Conservation (phyloP, 2,888 invertebrate species). For the Rhopalosiphum nymphaeae region DNA sequence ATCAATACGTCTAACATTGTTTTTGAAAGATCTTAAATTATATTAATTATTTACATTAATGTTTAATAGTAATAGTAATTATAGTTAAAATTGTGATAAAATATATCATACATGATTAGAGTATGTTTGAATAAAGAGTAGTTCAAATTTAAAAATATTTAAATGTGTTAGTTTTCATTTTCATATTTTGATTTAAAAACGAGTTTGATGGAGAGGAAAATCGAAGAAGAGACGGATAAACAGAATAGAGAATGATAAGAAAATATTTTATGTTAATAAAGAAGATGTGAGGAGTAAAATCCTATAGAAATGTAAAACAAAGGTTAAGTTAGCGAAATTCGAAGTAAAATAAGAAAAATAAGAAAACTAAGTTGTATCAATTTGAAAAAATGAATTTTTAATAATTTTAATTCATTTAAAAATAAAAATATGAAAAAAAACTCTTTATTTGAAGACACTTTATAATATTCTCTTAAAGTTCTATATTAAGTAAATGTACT, state of each 20-base stretch:
- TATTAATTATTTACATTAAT: too few relatives aligned
- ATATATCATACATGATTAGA: neutral
- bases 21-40: too few relatives aligned
- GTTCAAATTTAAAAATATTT: neutral
- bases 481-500: neutral
- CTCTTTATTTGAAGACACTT: neutral
- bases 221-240: neutral
- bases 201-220: neutral
- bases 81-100: neutral
- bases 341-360: neutral
- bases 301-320: neutral
- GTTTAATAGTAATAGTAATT: too few relatives aligned
- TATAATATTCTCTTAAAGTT: neutral
- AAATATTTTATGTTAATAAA: neutral
- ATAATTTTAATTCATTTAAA: neutral
- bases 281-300: neutral
- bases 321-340: neutral
- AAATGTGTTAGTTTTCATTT: neutral
- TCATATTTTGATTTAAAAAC: neutral
- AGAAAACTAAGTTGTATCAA: neutral
- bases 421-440: neutral
- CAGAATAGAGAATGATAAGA: neutral
- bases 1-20: too few relatives aligned
- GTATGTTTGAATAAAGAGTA: neutral
- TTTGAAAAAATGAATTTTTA: neutral